Base-by-base conservation (phyloP, 1,140 invertebrate genomes). In the Lucilia sericata region DNA sequence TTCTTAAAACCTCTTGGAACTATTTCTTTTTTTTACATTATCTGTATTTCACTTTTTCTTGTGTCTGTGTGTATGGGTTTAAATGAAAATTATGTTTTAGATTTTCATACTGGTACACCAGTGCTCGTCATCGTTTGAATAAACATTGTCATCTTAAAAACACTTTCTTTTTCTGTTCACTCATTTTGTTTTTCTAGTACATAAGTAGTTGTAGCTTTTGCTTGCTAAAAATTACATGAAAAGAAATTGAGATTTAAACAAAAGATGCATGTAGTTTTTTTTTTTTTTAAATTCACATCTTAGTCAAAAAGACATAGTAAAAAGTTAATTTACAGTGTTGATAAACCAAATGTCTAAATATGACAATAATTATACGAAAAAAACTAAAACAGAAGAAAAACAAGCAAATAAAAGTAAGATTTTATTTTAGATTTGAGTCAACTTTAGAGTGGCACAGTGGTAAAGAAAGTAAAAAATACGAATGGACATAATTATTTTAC, bases 71-170 rank as follows among this genome's bases (percentile, higher is more conserved):
- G 49, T 49, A 9, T 30, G 25, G 3, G 25, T 42, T 42, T 10
- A 42, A 42, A 42, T 42, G 42, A 42, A 42, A 42, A 42, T 42
- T 42, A 42, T 8, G 42, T 42, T 42, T 42, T 42, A 42, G 42
- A 8, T 42, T 42, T 42, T 42, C 42, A 42, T 42, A 7, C 7
- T 42, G 0, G 42, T 42, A 42, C 25, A 30, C 7, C 42, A 7
- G 42, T 42, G 42, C 42, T 42, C 5, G 42, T 42, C 42, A 42
- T 42, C 42, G 42, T 42, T 42, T 55, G 51, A 55, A 17, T n/a
- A 55, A 55, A 55, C 51, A 55, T 55, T 55, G 51, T 55, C 51
- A n/a, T 55, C 51, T 55, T 55, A 55, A 55, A 55, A 55, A 55
- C 51, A 55, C 51, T 55, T 55, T 55, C 51, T 55, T 55, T 55